Evolutionary conservation across 2,797 vertebrate species (phyloP).

Genomic region (Semaprochilodus insignis): DNA sequence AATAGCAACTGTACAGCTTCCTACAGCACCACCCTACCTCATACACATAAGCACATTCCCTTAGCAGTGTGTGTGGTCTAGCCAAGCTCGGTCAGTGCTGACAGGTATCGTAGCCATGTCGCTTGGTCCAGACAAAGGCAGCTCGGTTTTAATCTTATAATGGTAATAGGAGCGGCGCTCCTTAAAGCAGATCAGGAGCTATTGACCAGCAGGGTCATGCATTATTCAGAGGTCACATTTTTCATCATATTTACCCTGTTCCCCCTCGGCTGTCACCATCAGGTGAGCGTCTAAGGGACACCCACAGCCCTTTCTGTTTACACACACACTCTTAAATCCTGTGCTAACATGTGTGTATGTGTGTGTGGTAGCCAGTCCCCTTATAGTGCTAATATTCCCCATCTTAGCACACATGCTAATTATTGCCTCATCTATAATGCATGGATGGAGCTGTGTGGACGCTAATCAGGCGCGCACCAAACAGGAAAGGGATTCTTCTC

Average conservation of each 20-base stretch:
- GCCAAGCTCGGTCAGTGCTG: slow-evolving; percentile 67
- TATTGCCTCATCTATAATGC: slow-evolving; percentile 62
- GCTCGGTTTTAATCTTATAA: slow-evolving; percentile 84
- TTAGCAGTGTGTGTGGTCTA: slow-evolving; percentile 33
- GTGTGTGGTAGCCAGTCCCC: slow-evolving; percentile 50
- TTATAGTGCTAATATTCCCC: slow-evolving; percentile 58
- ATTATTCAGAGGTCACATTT: slow-evolving; percentile 80
- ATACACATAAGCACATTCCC: slow-evolving; percentile 14
- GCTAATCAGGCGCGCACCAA: slow-evolving; percentile 58
- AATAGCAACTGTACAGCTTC: background rate
- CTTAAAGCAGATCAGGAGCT: slow-evolving; percentile 82
- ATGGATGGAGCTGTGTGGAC: slow-evolving; percentile 50
- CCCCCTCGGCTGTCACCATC: slow-evolving; percentile 51
- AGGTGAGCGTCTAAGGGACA: slow-evolving; percentile 51
- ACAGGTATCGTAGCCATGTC: slow-evolving; percentile 74
- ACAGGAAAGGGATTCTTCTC: slow-evolving; percentile 27
- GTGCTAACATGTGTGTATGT: slow-evolving; percentile 22
- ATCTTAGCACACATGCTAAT: slow-evolving; percentile 51
- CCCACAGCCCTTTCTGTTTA: slow-evolving; percentile 59
- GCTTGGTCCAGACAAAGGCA: slow-evolving; percentile 74
- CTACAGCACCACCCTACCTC: background rate
- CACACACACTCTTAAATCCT: slow-evolving; percentile 54
- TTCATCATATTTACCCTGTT: slow-evolving; percentile 74
- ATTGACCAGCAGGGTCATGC: slow-evolving; percentile 81
- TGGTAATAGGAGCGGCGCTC: slow-evolving; percentile 75